phyloP scores from a whole-genome alignment of 2,888 invertebrate genomes.

The Stratiomys singularior region DNA sequence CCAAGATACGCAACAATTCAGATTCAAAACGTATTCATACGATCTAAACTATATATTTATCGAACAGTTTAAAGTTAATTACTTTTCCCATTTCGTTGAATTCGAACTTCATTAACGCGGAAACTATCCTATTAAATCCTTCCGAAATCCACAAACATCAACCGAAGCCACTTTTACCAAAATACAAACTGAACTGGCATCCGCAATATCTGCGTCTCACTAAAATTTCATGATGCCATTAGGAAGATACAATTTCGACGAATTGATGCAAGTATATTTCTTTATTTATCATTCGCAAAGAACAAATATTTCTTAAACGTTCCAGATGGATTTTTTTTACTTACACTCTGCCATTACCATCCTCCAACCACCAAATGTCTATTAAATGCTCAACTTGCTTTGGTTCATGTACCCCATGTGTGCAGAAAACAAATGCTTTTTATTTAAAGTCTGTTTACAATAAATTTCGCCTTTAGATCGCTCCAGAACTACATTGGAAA shows the following conservation, averaged over 20 bases:
- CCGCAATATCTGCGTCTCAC: slow-evolving; percentile 6
- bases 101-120: too few species aligned
- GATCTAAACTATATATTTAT: too few species aligned
- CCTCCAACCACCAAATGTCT: too few species aligned
- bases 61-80: too few species aligned
- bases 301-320: slow-evolving; percentile 7
- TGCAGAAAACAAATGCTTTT: slow-evolving; percentile 42
- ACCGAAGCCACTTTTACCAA: background rate
- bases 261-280: slow-evolving; percentile 41
- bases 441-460: slow-evolving; percentile 31
- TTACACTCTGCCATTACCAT: background rate
- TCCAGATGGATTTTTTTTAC: slow-evolving; percentile 32
- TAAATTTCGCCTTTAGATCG: slow-evolving; percentile 27
- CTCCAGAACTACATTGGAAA: background rate
- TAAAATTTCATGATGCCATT: background rate
- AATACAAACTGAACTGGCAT: slow-evolving; percentile 21
- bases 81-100: too few species aligned
- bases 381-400: background rate
- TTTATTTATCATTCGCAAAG: background rate
- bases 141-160: too few species aligned
- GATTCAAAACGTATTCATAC: too few species aligned
- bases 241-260: background rate
- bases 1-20: too few species aligned
- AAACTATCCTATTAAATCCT: too few species aligned
- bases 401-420: slow-evolving; percentile 31